phyloP scores from a whole-genome alignment of 2,888 invertebrate species.

The Rhodophaea formosa region DNA sequence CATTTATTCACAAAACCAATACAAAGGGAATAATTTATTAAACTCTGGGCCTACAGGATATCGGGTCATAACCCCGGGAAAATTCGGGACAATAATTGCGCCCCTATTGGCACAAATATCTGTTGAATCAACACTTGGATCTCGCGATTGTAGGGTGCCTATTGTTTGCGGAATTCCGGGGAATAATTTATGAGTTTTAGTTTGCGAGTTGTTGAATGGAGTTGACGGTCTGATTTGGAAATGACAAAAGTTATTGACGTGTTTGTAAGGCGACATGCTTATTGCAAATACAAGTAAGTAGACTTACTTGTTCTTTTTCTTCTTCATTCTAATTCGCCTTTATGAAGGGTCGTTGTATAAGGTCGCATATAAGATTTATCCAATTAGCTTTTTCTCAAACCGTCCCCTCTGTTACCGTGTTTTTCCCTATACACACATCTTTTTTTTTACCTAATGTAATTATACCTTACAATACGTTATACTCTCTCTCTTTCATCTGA shows the following conservation, averaged over 20 bases:
- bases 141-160: constrained; percentile 31
- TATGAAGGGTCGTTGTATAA: too few relatives aligned
- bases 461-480: too few relatives aligned
- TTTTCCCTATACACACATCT: too few relatives aligned
- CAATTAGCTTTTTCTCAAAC: too few relatives aligned
- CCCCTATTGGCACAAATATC: constrained; percentile 40
- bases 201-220: constrained; percentile 3
- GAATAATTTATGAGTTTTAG: constrained; percentile 12
- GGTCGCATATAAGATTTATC: too few relatives aligned
- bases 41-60: constrained; percentile 26
- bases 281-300: too few relatives aligned
- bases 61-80: constrained; percentile 23
- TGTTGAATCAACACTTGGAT: constrained; percentile 42
- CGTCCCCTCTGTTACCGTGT: too few relatives aligned
- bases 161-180: constrained; percentile 18
- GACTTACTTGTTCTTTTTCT: too few relatives aligned
- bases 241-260: background rate
- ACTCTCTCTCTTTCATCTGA: too few relatives aligned
- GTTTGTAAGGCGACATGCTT: too few relatives aligned
- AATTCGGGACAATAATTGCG: constrained; percentile 32
- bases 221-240: background rate
- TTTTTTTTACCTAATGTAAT: too few relatives aligned
- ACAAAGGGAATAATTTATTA: constrained; percentile 11
- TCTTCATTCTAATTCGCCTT: too few relatives aligned
- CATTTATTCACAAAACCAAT: background rate